phyloP scores from a whole-genome alignment of 1,140 invertebrate species.

The Wasmannia auropunctata region DNA sequence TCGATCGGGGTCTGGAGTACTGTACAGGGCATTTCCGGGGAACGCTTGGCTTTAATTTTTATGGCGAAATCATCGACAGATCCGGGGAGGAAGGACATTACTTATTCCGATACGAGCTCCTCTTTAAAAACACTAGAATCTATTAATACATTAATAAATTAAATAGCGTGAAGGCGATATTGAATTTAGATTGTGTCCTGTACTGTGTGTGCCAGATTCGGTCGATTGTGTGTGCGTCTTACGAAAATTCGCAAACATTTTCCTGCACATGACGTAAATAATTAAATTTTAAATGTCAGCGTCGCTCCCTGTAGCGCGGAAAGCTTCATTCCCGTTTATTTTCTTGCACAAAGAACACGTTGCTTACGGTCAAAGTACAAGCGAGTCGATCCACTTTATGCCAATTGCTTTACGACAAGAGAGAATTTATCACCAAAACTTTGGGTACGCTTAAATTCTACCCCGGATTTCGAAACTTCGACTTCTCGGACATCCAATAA shows the following conservation, averaged over 20 bases:
- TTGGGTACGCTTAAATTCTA: constrained; percentile 17
- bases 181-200: background rate
- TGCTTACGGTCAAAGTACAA: background rate
- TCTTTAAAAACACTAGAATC: background rate
- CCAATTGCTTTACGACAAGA: constrained; percentile 16
- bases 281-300: constrained; percentile 11
- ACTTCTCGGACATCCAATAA: background rate
- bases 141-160: background rate
- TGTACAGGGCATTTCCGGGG: background rate
- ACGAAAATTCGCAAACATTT: background rate
- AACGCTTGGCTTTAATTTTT: background rate
- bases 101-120: background rate
- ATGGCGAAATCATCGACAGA: background rate
- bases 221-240: background rate
- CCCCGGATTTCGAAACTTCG: background rate
- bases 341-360: background rate
- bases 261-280: background rate
- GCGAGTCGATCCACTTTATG: constrained; percentile 18
- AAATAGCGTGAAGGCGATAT: no score
- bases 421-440: constrained; percentile 34
- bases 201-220: background rate
- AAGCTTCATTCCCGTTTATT: background rate
- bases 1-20: constrained; percentile 13
- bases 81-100: background rate
- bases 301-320: background rate